phyloP scores from a whole-genome alignment of 2,888 invertebrate species.

The Drosophila rellima region DNA sequence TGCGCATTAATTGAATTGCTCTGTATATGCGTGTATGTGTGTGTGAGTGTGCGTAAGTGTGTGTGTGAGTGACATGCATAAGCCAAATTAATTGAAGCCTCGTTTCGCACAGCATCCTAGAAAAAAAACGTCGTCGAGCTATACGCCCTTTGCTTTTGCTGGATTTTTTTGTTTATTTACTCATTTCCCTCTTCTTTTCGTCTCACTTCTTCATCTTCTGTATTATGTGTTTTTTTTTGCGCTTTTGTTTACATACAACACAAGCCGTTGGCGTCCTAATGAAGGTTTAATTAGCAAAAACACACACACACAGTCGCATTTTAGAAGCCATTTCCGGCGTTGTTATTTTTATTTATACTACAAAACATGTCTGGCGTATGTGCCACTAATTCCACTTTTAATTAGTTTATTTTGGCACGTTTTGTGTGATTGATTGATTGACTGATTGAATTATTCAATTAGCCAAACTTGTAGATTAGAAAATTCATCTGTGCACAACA shows the following conservation, averaged over 20 bases:
- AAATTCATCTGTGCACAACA: constrained; percentile 6
- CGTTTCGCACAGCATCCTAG: constrained; percentile 54
- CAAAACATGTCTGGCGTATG: constrained; percentile 21
- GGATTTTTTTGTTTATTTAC: constrained; percentile 49
- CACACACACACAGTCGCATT: constrained; percentile 31
- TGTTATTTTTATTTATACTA: constrained; percentile 46
- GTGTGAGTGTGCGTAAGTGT: constrained; percentile 15
- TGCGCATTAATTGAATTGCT: constrained; percentile 75
- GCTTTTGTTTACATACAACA: constrained; percentile 68
- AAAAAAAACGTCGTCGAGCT: constrained; percentile 36
- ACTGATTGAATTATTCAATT: constrained; percentile 75
- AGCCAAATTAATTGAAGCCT: constrained; percentile 76
- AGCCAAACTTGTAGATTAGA: constrained; percentile 29
- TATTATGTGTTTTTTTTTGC: constrained; percentile 7
- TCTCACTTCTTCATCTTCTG: constrained; percentile 1
- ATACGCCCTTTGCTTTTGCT: constrained; percentile 49
- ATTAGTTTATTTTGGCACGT: constrained; percentile 73
- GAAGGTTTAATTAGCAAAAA: constrained; percentile 78
- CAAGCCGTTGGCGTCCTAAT: constrained; percentile 61
- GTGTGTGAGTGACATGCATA: constrained; percentile 68
- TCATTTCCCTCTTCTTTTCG: constrained; percentile 9
- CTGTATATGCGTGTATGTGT: constrained; percentile 34
- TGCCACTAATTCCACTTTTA: constrained; percentile 71
- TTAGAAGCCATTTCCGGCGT: constrained; percentile 51
- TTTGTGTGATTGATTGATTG: constrained; percentile 69